Conservation (phyloP, 2,113 vertebrate species). For the Actenoides lindsayi region DNA sequence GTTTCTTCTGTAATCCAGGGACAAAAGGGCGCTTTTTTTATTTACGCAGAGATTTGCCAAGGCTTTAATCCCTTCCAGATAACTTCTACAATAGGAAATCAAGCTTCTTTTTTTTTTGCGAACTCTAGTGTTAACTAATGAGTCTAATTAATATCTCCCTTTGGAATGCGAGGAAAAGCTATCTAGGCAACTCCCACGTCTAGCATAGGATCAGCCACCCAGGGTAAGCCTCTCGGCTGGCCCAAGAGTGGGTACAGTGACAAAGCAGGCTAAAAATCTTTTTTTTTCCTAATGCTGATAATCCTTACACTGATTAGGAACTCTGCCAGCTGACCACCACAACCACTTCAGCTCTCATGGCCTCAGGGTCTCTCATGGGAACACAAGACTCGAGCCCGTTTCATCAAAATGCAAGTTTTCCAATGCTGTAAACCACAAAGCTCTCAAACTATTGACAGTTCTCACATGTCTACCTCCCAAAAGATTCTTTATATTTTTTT, state of each 20-base stretch:
- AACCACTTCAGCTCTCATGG: not conserved
- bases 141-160: slow-evolving; percentile 12
- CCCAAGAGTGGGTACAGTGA: not conserved
- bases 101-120: not conserved
- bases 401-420: not conserved
- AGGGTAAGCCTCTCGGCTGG: not conserved
- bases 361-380: not conserved
- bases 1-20: slow-evolving; percentile 46
- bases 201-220: not conserved
- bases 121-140: slow-evolving; percentile 20
- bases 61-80: slow-evolving; percentile 57
- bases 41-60: slow-evolving; percentile 20
- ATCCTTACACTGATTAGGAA: not conserved
- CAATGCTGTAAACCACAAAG: not conserved
- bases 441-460: not conserved
- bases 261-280: not conserved
- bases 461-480: not conserved
- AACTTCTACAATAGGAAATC: slow-evolving; percentile 18
- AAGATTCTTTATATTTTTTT: not conserved
- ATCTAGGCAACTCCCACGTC: not conserved
- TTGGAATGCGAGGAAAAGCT: not conserved
- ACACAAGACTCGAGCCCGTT: not conserved
- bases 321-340: not conserved
- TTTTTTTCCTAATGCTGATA: not conserved
- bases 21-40: slow-evolving; percentile 63